Conservation (phyloP, 64 coral and sea anemone species). For the Montipora efflorescens region DNA sequence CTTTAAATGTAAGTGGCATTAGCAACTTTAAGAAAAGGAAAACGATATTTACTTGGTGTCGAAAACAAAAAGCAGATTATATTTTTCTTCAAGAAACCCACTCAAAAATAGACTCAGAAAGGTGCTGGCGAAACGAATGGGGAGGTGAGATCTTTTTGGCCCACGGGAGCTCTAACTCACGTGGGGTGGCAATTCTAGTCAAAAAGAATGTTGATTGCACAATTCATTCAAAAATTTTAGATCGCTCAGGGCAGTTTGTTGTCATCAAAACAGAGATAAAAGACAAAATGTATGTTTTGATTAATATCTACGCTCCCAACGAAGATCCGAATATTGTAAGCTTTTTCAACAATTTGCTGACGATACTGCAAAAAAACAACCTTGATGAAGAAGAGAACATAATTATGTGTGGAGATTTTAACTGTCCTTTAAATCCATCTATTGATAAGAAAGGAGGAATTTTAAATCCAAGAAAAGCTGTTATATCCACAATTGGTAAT, state of each 20-base stretch:
- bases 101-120: no score
- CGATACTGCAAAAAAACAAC: not conserved
- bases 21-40: slow-evolving; percentile 33
- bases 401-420: slow-evolving; percentile 50
- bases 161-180: slow-evolving; percentile 3
- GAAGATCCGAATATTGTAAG: not conserved
- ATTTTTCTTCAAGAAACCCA: slow-evolving; percentile 41
- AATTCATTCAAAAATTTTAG: not conserved
- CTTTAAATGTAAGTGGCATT: slow-evolving; percentile 19
- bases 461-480: slow-evolving; percentile 28
- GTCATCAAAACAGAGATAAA: slow-evolving; percentile 16
- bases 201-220: slow-evolving; percentile 23
- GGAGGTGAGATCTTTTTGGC: slow-evolving; percentile 26
- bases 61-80: slow-evolving; percentile 29
- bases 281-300: slow-evolving; percentile 18
- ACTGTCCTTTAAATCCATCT: not conserved
- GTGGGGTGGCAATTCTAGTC: slow-evolving; percentile 34
- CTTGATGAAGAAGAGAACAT: slow-evolving; percentile 16
- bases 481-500: not conserved
- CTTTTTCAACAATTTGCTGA: slow-evolving; percentile 5
- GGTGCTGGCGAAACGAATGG: slow-evolving; percentile 37
- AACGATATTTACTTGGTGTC: slow-evolving; percentile 37
- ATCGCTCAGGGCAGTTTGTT: slow-evolving; percentile 25
- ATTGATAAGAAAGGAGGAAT: slow-evolving; percentile 29
- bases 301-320: slow-evolving; percentile 54